Evolutionary conservation across 2,797 vertebrate species (phyloP).

Genomic region (Microctenopoma stevenorrisi): DNA sequence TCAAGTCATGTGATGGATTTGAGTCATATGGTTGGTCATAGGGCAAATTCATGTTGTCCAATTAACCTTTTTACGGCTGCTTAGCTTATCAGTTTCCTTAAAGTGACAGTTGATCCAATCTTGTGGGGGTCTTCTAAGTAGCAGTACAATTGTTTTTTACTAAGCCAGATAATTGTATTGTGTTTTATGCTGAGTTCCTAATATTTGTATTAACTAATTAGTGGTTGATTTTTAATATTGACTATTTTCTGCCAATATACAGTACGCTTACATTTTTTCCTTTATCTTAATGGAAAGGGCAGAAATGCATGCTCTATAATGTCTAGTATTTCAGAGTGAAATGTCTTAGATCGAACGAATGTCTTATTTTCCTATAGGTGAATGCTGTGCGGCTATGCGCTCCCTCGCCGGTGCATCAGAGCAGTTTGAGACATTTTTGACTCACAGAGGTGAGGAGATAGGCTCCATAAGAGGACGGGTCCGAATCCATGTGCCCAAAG

Average conservation of each 20-base stretch:
- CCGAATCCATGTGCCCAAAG: slow-evolving; percentile 79
- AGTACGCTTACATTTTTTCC: too few species aligned
- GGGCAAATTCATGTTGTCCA: background rate
- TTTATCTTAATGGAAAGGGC: too few species aligned
- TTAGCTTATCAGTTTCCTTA: background rate
- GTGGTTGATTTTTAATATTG: too few species aligned
- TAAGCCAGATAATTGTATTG: too few species aligned
- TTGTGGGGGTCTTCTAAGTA: too few species aligned
- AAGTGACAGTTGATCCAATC: background rate
- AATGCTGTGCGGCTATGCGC: slow-evolving; percentile 86
- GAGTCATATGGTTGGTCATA: slow-evolving; percentile 87
- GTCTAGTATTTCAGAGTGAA: background rate
- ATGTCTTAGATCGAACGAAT: background rate
- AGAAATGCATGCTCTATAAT: too few species aligned
- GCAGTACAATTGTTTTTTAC: too few species aligned
- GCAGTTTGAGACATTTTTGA: slow-evolving; percentile 87
- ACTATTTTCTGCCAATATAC: too few species aligned
- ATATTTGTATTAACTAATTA: too few species aligned
- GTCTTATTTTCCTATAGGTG: slow-evolving; percentile 71
- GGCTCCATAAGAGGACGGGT: slow-evolving; percentile 86
- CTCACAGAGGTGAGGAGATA: slow-evolving; percentile 87
- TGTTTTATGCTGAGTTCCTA: too few species aligned
- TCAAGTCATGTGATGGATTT: slow-evolving; percentile 88
- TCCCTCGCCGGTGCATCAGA: slow-evolving; percentile 74
- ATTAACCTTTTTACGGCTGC: background rate